These are phyloP conservation scores for Turnix velox DNA, from an alignment of 2,113 vertebrate genomes.

Conservation along the genomic window DNA sequence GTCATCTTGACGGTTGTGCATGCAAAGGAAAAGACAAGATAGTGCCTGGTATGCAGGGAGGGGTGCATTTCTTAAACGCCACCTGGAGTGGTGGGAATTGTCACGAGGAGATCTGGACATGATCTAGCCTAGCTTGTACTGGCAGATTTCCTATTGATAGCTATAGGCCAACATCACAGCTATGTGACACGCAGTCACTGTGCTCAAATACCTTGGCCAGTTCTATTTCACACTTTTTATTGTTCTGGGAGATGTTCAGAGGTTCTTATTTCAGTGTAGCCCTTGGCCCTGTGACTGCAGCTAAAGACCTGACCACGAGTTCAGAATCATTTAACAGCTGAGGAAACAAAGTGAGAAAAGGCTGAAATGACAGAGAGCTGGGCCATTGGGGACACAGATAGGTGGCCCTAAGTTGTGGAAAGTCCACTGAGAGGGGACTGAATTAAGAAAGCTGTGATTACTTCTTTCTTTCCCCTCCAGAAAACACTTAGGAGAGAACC, in stretches of 20 bases:
- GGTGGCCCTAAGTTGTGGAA: neutral
- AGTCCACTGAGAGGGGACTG: neutral
- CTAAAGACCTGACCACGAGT: neutral
- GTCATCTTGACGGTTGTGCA: neutral
- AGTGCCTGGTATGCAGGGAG: neutral
- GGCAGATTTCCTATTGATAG: fast-evolving
- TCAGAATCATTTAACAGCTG: neutral
- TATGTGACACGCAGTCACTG: neutral
- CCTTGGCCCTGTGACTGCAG: neutral
- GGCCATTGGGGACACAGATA: neutral
- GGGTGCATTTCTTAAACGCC: neutral
- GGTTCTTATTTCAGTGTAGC: neutral
- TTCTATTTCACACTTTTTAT: neutral
- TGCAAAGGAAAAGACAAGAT: neutral
- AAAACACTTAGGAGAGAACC: neutral
- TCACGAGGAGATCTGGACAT: neutral
- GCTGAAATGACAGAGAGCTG: neutral
- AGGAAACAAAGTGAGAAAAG: neutral
- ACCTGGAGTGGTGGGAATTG: neutral
- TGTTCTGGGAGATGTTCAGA: neutral
- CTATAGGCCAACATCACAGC: neutral
- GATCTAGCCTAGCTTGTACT: neutral
- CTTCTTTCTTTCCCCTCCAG: neutral
- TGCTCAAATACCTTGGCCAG: neutral
- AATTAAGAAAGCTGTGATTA: neutral